Evolutionary conservation across 2,797 vertebrate species (phyloP), one percentile per base, ranked within the genome.

Genomic region (Odontamblyopus rebecca): DNA sequence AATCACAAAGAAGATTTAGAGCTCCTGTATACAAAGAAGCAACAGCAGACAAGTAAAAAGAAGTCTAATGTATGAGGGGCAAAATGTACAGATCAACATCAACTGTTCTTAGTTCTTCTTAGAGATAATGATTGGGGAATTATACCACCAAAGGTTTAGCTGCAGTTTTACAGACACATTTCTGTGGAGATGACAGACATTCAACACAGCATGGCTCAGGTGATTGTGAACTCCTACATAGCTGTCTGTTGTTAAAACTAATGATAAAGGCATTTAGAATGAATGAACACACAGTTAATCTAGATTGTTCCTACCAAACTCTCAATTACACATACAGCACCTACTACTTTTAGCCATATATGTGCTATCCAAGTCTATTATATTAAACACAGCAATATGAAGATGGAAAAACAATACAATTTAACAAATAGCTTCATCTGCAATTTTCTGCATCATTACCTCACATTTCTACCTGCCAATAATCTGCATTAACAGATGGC

Each of bases 181-280:
- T 60, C 78, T 35, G 38, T 66, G 16, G 50, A 76, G 69, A 76
- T 51, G 71, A 80, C 80, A 75, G 61, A 29, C 67, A 62, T 56
- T 2, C 67, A 80, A 71, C 74, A 48, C 79, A 82, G 83, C 63
- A 60, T 82, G 78, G 70, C 54, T 67, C 66, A 71, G 69, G 77
- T 77, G 67, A 68, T 57, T 19, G 54, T 68, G 69, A 82, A 73
- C 7, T 56, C 73, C 67, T 66, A 70, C 67, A 70, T 74, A 78
- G 70, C 71, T 51, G 68, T 71, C 71, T 79, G 68, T 73, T 50
- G 78, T 61, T 53, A 78, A 19, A 75, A 19, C 62, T 75, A 73
- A 85, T 82, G 74, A 79, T 30, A 71, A 41, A n/a, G 2, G 61
- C 62, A 67, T 65, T 76, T 84, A 67, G 83, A 87, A 86, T 60